Base-by-base conservation (phyloP, 1,140 invertebrate genomes). In the Hyphantria cunea region DNA sequence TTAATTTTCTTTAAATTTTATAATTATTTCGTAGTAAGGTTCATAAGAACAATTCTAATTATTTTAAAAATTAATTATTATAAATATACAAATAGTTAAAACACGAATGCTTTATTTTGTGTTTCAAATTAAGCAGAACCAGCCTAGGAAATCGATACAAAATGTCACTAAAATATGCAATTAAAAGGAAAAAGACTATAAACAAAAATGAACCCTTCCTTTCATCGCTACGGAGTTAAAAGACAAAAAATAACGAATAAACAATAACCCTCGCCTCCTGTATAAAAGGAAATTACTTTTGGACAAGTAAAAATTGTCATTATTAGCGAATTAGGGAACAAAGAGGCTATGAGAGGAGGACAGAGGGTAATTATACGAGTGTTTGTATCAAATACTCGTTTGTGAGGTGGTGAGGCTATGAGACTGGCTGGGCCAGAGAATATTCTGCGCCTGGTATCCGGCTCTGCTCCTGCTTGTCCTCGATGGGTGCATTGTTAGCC, bases 241-340 rank as follows among this genome's bases (percentile, higher is more conserved):
- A 44, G 41, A 56, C 53, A 47, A 56, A 56, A 42, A 34, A 34
- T 42, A 47, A 47, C 32, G 45, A 56, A 56, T 56, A 31, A 56
- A 56, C 42, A 47, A 34, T 8, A 25, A 5, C 42, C 9, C 53
- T 15, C 53, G 5, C 8, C 42, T 15, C 53, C 15, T 42, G 8
- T 56, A 34, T 41, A 34, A 56, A 15, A 56, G 53, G 41, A 56
- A 34, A 56, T 56, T 56, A 47, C 44, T 56, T 56, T 34, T 41
- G 42, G 42, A 59, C 47, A n/a, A 34, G 56, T 59, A 59, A 59
- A 59, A 59, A 50, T 59, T 12, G 25, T 34, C 15, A 59, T 59
- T 50, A 50, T 59, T 59, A 59, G 33, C 45, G 37, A 49, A 59
- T 59, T 59, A 59, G 11, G 47, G 45, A 59, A 59, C 56, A 59